These are phyloP conservation scores for Synergus umbraculus DNA, from an alignment of 2,888 invertebrate species.

Conservation along the genomic window DNA sequence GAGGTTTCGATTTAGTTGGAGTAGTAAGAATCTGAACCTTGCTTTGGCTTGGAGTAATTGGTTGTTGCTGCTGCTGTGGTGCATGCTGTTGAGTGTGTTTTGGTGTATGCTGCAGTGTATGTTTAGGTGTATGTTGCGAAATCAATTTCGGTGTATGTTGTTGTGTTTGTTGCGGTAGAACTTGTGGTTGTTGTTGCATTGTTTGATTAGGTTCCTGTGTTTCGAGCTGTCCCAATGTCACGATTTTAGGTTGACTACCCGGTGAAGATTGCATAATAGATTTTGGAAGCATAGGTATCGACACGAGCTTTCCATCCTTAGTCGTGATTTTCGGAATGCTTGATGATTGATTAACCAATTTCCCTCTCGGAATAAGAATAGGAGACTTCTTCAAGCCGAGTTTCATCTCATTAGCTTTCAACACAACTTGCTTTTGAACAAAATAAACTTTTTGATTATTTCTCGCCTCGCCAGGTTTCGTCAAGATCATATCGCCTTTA, in stretches of 20 bases:
- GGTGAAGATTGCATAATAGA: slow-evolving; percentile 47
- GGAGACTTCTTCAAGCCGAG: slow-evolving; percentile 65
- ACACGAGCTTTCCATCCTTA: slow-evolving; percentile 66
- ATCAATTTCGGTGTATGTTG: background rate
- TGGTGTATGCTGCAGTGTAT: background rate
- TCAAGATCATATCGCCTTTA: slow-evolving; percentile 74
- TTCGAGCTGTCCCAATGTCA: slow-evolving; percentile 50
- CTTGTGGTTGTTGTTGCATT: slow-evolving; percentile 1
- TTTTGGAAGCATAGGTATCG: slow-evolving; percentile 51
- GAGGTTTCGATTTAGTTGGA: slow-evolving; percentile 68
- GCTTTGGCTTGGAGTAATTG: slow-evolving; percentile 43
- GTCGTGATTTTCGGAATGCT: slow-evolving; percentile 59
- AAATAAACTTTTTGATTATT: slow-evolving; percentile 70
- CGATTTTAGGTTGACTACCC: slow-evolving; percentile 52
- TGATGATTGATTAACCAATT: slow-evolving; percentile 57
- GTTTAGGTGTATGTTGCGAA: slow-evolving; percentile 45
- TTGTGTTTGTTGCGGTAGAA: background rate
- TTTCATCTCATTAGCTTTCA: slow-evolving; percentile 69
- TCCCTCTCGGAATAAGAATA: slow-evolving; percentile 64
- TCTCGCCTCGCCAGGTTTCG: slow-evolving; percentile 72
- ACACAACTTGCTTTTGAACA: slow-evolving; percentile 70
- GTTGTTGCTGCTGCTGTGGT: slow-evolving; percentile 45
- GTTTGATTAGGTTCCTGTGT: slow-evolving; percentile 42
- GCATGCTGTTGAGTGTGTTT: background rate
- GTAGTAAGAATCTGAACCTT: background rate